Conservation (phyloP, 2,113 vertebrate species). For the Otolemur garnettii region DNA sequence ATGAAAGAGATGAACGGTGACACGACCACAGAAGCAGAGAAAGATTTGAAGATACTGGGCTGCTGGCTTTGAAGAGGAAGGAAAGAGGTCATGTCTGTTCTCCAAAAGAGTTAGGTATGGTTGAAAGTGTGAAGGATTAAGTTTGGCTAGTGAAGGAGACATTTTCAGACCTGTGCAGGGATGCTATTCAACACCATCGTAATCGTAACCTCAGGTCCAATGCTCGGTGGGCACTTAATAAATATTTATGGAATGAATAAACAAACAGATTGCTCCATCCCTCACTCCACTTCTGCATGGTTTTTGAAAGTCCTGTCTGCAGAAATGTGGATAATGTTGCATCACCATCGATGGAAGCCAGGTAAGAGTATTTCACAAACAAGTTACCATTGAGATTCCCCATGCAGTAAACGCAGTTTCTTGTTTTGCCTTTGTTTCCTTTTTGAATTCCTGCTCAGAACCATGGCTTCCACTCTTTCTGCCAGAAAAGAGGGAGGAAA, state of each 20-base stretch:
- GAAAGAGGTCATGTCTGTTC: neutral
- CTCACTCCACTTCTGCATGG: neutral
- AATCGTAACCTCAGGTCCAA: neutral
- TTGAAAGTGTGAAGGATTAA: neutral
- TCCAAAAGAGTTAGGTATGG: neutral
- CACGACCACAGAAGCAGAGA: neutral
- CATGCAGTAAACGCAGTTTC: neutral
- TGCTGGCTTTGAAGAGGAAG: neutral
- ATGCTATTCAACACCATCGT: neutral
- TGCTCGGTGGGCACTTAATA: neutral
- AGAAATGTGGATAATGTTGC: neutral
- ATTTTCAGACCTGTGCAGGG: neutral
- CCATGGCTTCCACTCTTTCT: neutral
- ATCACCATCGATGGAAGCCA: neutral
- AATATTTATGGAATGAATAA: neutral
- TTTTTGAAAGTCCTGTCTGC: neutral
- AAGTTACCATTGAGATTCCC: neutral
- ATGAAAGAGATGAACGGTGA: neutral
- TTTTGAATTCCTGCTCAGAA: slow-evolving; percentile 54
- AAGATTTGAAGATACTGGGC: neutral
- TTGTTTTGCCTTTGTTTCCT: slow-evolving; percentile 57
- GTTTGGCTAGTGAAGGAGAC: neutral
- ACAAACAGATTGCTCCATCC: neutral
- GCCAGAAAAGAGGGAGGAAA: slow-evolving; percentile 61
- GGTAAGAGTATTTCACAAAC: neutral